A percentile compares a stretch with the other conserved stretches of the same genome.
Evolutionary conservation across 1,140 invertebrate genomes (phyloP).

Genomic region (Drosophila trapezifrons): DNA sequence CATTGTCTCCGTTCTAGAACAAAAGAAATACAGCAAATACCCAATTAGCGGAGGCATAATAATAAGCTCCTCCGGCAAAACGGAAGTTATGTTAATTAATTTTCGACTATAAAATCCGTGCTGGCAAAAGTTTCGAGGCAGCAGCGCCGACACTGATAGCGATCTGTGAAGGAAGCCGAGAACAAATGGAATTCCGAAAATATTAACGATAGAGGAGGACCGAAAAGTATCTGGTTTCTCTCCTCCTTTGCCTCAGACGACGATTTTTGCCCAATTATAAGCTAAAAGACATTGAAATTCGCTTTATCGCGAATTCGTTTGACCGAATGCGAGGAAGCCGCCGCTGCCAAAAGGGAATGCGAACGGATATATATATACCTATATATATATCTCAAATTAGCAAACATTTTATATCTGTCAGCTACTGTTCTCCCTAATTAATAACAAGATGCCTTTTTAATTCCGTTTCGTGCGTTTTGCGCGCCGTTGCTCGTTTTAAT

Average conservation of each 20-base stretch:
- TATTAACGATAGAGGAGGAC: slow-evolving; percentile 76
- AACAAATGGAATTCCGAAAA: slow-evolving; percentile 62
- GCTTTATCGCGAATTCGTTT: slow-evolving; percentile 73
- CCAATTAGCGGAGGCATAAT: slow-evolving; percentile 64
- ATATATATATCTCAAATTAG: slow-evolving; percentile 79
- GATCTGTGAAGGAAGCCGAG: slow-evolving; percentile 53
- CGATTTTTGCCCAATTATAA: slow-evolving; percentile 74
- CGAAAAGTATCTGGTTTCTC: slow-evolving; percentile 58
- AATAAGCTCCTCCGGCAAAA: slow-evolving; percentile 58
- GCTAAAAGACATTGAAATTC: slow-evolving; percentile 80
- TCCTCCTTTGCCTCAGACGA: slow-evolving; percentile 32
- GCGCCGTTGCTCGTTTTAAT: slow-evolving; percentile 80
- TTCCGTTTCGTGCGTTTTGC: slow-evolving; percentile 81
- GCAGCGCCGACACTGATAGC: slow-evolving; percentile 47
- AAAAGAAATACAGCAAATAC: slow-evolving; percentile 29
- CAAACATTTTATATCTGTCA: slow-evolving; percentile 84
- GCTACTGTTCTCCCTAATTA: slow-evolving; percentile 84
- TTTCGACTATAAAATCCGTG: slow-evolving; percentile 55
- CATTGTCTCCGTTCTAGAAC: slow-evolving; percentile 4
- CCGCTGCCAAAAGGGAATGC: slow-evolving; percentile 42
- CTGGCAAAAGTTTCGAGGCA: slow-evolving; percentile 31
- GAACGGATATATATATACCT: slow-evolving; percentile 29
- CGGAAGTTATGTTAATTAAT: slow-evolving; percentile 78
- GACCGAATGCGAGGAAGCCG: slow-evolving; percentile 54
- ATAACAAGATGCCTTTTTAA: slow-evolving; percentile 84